phyloP scores from a whole-genome alignment of 2,113 vertebrate genomes.

The Raja brachyura region DNA sequence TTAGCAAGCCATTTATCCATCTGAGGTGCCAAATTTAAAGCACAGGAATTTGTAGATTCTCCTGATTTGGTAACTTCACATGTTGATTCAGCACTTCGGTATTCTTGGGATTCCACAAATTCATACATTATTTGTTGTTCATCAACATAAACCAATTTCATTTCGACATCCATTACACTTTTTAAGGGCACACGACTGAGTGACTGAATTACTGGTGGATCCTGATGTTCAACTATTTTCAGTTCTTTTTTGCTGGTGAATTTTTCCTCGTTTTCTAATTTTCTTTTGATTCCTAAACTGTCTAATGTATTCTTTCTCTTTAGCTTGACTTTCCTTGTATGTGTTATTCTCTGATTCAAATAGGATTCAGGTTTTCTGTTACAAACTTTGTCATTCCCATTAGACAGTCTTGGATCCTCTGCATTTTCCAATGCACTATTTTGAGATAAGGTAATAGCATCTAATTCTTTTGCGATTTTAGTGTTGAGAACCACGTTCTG shows the following conservation, averaged over 20 bases:
- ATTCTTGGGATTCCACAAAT: constrained; percentile 41
- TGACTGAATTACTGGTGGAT: not conserved
- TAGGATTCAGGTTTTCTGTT: constrained; percentile 6
- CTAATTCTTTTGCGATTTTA: constrained; percentile 6
- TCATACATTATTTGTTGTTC: constrained; percentile 56
- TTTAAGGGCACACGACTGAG: constrained; percentile 48
- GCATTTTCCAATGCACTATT: not conserved
- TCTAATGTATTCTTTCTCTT: constrained; percentile 46
- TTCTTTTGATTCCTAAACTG: constrained; percentile 45
- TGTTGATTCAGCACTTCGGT: constrained; percentile 40
- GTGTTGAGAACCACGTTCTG: not conserved
- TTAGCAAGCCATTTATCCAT: constrained; percentile 54
- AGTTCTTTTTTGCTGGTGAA: constrained; percentile 42
- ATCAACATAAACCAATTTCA: constrained; percentile 52
- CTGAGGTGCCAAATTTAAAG: constrained; percentile 48
- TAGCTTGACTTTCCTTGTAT: constrained; percentile 41
- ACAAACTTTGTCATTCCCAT: constrained; percentile 25
- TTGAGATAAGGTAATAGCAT: not conserved
- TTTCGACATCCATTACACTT: constrained; percentile 54
- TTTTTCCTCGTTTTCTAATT: constrained; percentile 45
- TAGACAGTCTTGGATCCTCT: not conserved
- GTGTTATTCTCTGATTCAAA: constrained; percentile 42
- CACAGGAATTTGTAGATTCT: constrained; percentile 41
- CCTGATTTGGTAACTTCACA: constrained; percentile 42
- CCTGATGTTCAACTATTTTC: constrained; percentile 39